Evolutionary conservation across 2,797 vertebrate species (phyloP).

Genomic region (Moxostoma hubbsi): DNA sequence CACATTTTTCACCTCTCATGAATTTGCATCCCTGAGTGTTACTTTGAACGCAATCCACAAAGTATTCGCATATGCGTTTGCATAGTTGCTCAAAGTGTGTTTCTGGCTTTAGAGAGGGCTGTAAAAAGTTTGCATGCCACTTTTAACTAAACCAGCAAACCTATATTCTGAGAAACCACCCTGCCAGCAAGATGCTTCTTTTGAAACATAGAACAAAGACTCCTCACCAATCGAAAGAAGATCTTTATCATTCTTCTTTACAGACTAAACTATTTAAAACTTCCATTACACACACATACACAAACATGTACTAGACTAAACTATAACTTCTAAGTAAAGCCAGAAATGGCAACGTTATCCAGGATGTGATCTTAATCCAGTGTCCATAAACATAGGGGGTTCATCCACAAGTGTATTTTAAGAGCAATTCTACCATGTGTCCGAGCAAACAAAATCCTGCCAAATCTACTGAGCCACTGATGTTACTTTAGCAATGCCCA

Average conservation of each 20-base stretch:
- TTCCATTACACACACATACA: neutral
- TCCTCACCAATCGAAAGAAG: neutral
- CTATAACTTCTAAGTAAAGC: constrained; percentile 13
- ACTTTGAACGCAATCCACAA: no score
- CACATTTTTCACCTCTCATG: no score
- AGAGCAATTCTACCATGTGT: constrained; percentile 27
- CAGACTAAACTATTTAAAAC: constrained; percentile 39
- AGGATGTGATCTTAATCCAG: constrained; percentile 35
- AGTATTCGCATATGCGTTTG: no score
- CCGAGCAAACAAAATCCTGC: constrained; percentile 11
- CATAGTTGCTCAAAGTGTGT: no score
- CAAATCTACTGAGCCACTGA: constrained; percentile 1
- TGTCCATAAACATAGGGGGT: constrained; percentile 33
- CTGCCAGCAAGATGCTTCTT: neutral
- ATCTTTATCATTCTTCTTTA: constrained; percentile 9
- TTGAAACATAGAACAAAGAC: constrained; percentile 17
- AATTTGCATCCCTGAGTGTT: no score
- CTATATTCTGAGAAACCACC: neutral
- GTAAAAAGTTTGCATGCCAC: no score
- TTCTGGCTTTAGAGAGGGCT: neutral
- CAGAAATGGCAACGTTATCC: constrained; percentile 39
- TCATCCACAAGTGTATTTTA: neutral
- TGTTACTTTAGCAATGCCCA: constrained; percentile 24
- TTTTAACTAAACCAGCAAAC: neutral
- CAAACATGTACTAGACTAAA: constrained; percentile 51